A percentile compares a stretch with the other conserved stretches of the same genome.
These are phyloP conservation scores for Centropus unirufus DNA, from an alignment of 2,113 vertebrate genomes.

Conservation along the genomic window DNA sequence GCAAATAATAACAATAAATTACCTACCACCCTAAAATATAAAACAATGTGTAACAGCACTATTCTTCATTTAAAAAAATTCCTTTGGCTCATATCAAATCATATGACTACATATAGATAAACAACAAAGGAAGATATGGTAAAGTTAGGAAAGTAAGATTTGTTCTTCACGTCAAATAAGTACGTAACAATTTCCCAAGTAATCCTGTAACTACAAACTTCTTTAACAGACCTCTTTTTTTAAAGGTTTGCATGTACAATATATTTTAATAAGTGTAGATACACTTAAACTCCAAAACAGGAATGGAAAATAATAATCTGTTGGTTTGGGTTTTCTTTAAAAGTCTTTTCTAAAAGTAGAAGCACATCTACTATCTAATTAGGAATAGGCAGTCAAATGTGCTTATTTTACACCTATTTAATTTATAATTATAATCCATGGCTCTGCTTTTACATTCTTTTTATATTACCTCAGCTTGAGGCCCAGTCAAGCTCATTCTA, in stretches of 20 bases:
- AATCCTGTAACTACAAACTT: background rate
- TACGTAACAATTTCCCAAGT: background rate
- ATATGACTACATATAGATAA: background rate
- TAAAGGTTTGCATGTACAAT: background rate
- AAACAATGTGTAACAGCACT: background rate
- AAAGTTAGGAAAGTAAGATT: background rate
- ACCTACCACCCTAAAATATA: background rate
- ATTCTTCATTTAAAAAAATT: background rate
- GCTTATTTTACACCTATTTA: background rate
- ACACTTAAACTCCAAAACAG: background rate
- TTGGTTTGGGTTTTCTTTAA: no score
- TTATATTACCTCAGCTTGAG: background rate
- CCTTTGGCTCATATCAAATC: background rate
- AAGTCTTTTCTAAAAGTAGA: background rate
- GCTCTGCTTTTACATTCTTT: background rate
- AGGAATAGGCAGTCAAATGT: background rate
- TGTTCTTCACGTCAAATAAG: background rate
- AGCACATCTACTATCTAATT: background rate
- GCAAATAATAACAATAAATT: conserved; percentile 10
- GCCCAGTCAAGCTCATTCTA: background rate
- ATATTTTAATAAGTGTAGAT: background rate
- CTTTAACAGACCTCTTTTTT: background rate
- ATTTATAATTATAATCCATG: background rate
- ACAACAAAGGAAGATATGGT: background rate
- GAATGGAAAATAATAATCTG: background rate